phyloP scores from a whole-genome alignment of 1,140 invertebrate genomes.

The Apis laboriosa region DNA sequence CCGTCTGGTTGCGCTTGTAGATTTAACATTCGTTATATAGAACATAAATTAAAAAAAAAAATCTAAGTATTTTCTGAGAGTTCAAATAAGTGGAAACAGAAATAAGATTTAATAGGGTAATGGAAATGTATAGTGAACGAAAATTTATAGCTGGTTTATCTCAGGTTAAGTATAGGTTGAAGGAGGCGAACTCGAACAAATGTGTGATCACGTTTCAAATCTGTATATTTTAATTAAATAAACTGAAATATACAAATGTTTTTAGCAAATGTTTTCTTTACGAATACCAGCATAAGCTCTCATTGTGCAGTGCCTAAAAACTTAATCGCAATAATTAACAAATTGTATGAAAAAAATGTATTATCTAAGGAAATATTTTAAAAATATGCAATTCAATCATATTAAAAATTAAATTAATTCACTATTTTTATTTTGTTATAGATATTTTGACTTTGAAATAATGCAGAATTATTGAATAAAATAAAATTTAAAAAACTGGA shows the following conservation, averaged over 20 bases:
- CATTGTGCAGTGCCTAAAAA: neutral
- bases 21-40: constrained; percentile 57
- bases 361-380: neutral
- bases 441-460: neutral
- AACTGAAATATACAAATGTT: constrained; percentile 60
- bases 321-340: neutral
- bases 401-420: neutral
- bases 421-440: neutral
- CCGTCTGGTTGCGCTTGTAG: constrained; percentile 49
- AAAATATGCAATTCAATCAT: neutral
- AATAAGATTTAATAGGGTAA: constrained; percentile 40
- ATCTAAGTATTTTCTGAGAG: constrained; percentile 64
- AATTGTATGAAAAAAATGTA: neutral
- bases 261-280: constrained; percentile 12
- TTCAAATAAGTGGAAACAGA: neutral
- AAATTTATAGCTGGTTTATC: constrained; percentile 60
- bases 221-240: constrained; percentile 77
- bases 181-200: constrained; percentile 64
- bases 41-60: constrained; percentile 23
- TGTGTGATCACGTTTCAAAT: constrained; percentile 73
- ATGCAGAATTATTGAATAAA: neutral
- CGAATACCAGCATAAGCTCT: too few species aligned
- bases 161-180: constrained; percentile 60
- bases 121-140: constrained; percentile 22
- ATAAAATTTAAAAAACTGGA: neutral